Base-by-base conservation (phyloP, 2,888 invertebrate species). In the Drosophila maculinotata region DNA sequence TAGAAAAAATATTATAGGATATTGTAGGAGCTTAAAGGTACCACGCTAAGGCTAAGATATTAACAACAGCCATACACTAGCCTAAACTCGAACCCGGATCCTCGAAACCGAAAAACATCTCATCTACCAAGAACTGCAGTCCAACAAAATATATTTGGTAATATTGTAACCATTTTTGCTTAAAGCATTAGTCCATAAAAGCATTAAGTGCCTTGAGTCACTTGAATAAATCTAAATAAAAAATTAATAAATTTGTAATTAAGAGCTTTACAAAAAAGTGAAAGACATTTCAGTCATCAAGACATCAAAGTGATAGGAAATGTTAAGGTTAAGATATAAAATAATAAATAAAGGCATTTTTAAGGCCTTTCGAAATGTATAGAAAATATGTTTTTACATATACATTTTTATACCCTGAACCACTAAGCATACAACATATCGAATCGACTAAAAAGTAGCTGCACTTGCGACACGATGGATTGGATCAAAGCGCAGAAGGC, bases 231-330 rank as follows among this genome's bases (percentile, higher is more conserved):
- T 15, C 15, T 0, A 28, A 56, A 36, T 56, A 38, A 30, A 10
- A 44, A n/a, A 17, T 8, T 17, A 23, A 23, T 14, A 30, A 20
- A 38, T n/a, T 7, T 5, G 14, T 41, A 25, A 8, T 20, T 9
- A 28, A 20, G 2, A 12, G 15, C 10, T 28, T 26, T 3, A 10
- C 42, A 3, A 23, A 30, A 23, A 64, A 54, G 45, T 64, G 45
- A 64, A 53, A 53, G 53, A 65, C 15, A 15, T 1, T 1, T 17
- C n/a, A 38, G 28, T 12, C 30, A 64, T 12, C 14, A 14, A n/a
- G 20, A 15, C 35, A 31, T 7, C 30, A 1, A 4, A 30, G 1
- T 25, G 35, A 56, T 39, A 33, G 20, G 10, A 52, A 30, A 44
- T 44, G 28, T 8, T 33, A 56, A 28, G 33, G 20, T 20, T 20